phyloP scores from a whole-genome alignment of 1,140 invertebrate species.

The Apis cerana region DNA sequence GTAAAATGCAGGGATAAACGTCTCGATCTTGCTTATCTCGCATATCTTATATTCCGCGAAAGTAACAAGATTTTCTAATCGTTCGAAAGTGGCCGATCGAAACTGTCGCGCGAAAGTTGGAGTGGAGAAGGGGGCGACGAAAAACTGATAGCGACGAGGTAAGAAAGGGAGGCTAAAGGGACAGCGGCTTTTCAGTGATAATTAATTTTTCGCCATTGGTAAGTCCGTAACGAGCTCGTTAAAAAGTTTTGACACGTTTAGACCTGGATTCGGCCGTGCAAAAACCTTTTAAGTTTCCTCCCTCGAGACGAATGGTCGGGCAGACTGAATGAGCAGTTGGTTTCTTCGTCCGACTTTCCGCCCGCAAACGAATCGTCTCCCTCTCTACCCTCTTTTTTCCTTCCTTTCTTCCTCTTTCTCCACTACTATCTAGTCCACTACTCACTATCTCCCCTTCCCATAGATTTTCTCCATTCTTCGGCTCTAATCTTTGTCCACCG shows the following conservation, averaged over 20 bases:
- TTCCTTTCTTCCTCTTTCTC: background rate
- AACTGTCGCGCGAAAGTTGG: conserved; percentile 14
- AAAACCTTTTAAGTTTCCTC: conserved; percentile 63
- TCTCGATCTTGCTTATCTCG: background rate
- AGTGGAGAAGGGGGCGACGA: background rate
- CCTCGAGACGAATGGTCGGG: conserved; percentile 9
- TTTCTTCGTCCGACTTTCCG: conserved; percentile 36
- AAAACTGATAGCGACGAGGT: background rate
- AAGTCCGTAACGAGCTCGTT: conserved; percentile 64
- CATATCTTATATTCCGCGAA: background rate
- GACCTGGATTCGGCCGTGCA: conserved; percentile 50
- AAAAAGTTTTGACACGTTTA: conserved; percentile 70
- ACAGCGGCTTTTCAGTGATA: conserved; percentile 47
- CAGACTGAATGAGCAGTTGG: conserved; percentile 45
- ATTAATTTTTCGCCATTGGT: conserved; percentile 62
- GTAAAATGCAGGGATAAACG: background rate
- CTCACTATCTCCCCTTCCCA: background rate
- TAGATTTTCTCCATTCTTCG: conserved; percentile 8
- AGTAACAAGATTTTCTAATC: conserved; percentile 39
- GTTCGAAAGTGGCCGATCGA: conserved; percentile 27
- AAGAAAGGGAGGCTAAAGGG: background rate
- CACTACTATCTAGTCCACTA: background rate
- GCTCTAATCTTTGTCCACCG: background rate
- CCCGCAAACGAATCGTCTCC: conserved; percentile 15
- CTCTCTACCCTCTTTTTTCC: conserved; percentile 17